Base-by-base conservation (phyloP, 2,888 invertebrate species). In the Pandemis cinnamomeana region DNA sequence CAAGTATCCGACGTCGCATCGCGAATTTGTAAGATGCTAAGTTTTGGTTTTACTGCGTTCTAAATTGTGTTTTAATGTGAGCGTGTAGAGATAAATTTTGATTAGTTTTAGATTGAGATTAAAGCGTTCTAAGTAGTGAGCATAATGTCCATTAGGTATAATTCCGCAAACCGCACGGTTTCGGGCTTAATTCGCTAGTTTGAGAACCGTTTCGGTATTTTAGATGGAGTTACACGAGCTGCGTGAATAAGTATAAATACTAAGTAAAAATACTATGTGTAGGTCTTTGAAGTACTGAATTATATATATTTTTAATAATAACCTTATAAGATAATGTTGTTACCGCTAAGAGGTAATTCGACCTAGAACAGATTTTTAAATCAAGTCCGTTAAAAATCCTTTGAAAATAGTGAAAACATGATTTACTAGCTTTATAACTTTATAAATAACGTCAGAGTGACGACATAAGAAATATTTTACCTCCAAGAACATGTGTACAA, bases 231-330 rank as follows among this genome's bases (percentile, higher is more conserved):
- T 13, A 27, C 7, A 27, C 7, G 4, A 61, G n/a, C 7, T 20
- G 8, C 55, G 55, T 55, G 6, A 2, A 11, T 13, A 11, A 13
- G 36, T 60, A 41, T n/a, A 36, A 41, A 41, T 61, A 61, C 61
- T 42, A 41, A 7, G 61, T 61, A 42, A 61, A 61, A 58, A 58
- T 58, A 58, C 58, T 58, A 20, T 27, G n/a, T n/a, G n/a, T n/a
- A n/a, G n/a, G n/a, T n/a, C n/a, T n/a, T n/a, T n/a, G n/a, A n/a
- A n/a, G n/a, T n/a, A n/a, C n/a, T n/a, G n/a, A n/a, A n/a, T n/a
- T n/a, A n/a, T n/a, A n/a, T n/a, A n/a, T n/a, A n/a, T n/a, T n/a
- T n/a, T n/a, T 20, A 20, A 20, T 1, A 20, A 20, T 20, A 20
- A 20, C 20, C 20, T 20, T 20, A 20, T 20, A 20, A 20, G 1